Percentiles rank a stretch among this genome's conserved stretches.
These are phyloP conservation scores for Chauna torquata DNA, from an alignment of 2,113 vertebrate genomes.

Conservation along the genomic window DNA sequence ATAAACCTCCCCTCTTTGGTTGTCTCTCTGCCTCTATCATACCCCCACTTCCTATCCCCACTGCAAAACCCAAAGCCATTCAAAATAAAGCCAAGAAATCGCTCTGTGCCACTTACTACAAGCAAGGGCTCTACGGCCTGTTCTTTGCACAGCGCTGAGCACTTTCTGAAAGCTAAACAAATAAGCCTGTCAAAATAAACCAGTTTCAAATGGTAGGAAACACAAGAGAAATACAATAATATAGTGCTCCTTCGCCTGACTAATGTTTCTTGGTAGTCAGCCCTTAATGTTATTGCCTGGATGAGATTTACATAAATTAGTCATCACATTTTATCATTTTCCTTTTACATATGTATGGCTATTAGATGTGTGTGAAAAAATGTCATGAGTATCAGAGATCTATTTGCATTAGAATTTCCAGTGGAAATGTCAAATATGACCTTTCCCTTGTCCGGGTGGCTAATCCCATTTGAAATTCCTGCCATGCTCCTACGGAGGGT, in stretches of 20 bases:
- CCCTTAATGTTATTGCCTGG: conserved; percentile 30
- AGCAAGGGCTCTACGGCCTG: neutral
- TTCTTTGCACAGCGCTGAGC: neutral
- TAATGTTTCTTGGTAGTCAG: conserved; percentile 22
- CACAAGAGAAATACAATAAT: neutral
- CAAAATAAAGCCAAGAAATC: neutral
- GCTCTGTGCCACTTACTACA: neutral
- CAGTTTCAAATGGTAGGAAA: neutral
- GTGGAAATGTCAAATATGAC: conserved; percentile 83
- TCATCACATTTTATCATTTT: conserved; percentile 70
- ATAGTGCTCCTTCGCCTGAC: conserved; percentile 6
- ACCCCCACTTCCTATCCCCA: neutral
- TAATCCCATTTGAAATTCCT: conserved; percentile 83
- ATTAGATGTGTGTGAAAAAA: conserved; percentile 65
- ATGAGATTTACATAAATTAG: conserved; percentile 73
- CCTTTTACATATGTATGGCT: conserved; percentile 64
- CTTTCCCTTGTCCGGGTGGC: conserved; percentile 80
- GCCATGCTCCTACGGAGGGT: conserved; percentile 75
- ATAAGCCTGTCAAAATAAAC: conserved; percentile 1
- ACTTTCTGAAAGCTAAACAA: neutral
- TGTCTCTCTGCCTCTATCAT: neutral
- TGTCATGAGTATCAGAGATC: conserved; percentile 63
- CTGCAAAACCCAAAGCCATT: neutral
- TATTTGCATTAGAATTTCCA: conserved; percentile 83
- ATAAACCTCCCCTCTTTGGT: neutral